phyloP scores from a whole-genome alignment of 2,797 vertebrate genomes.

The Dendrocincla tyrannina region DNA sequence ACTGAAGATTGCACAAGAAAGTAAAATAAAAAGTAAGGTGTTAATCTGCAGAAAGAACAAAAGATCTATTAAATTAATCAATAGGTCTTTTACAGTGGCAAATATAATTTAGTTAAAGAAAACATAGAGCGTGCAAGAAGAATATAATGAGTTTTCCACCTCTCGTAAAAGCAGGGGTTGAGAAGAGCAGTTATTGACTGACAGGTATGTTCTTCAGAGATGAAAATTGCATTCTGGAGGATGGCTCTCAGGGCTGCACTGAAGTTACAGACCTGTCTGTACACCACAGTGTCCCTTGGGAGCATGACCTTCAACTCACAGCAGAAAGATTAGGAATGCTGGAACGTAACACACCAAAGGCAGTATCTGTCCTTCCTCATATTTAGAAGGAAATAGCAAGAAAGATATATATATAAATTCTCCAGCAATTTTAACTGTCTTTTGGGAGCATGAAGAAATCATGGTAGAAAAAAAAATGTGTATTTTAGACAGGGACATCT shows the following conservation, averaged over 20 bases:
- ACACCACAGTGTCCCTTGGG: fast-evolving
- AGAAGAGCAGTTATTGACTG: not conserved
- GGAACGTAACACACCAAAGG: not conserved
- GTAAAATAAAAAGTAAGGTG: not conserved
- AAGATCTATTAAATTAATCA: slow-evolving; percentile 51
- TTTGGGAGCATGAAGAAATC: not conserved
- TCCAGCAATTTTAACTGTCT: not conserved
- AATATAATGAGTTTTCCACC: slow-evolving; percentile 27
- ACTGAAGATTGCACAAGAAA: not conserved
- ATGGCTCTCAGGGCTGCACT: fast-evolving
- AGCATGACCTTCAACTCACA: not conserved
- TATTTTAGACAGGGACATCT: not conserved
- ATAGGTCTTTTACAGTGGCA: slow-evolving; percentile 32
- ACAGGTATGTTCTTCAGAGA: not conserved
- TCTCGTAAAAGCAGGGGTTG: not conserved
- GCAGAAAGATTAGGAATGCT: not conserved
- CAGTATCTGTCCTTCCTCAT: not conserved
- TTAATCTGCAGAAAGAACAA: not conserved
- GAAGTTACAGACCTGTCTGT: not conserved
- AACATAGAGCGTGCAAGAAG: not conserved
- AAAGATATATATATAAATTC: not conserved
- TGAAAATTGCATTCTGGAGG: not conserved
- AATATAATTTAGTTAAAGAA: slow-evolving; percentile 50
- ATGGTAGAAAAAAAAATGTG: not conserved
- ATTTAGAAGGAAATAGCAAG: not conserved